Percentiles rank a stretch among this genome's conserved stretches.
Evolutionary conservation across 1,140 invertebrate species (phyloP).

Genomic region (Lepidurus apus): DNA sequence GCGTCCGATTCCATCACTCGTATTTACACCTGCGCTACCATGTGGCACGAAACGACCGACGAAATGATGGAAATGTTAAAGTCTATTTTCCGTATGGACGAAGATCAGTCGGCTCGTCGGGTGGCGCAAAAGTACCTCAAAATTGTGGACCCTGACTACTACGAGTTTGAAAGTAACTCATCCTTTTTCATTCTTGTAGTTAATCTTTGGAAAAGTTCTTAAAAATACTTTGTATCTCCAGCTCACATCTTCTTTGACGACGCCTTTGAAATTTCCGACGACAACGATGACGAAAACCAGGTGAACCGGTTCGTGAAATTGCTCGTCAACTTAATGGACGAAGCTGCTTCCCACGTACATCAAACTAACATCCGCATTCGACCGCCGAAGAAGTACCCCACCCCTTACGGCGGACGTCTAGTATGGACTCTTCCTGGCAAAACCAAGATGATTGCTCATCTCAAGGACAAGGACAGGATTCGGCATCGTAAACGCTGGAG

Average conservation of each 20-base stretch:
- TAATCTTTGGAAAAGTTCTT: neutral
- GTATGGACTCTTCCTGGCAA: constrained; percentile 94
- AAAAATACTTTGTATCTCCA: constrained; percentile 47
- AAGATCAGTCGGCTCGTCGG: constrained; percentile 57
- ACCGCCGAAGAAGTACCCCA: constrained; percentile 85
- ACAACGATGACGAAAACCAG: constrained; percentile 86
- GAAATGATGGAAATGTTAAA: constrained; percentile 61
- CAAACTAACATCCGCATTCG: constrained; percentile 81
- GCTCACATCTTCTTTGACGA: constrained; percentile 99
- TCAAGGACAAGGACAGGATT: constrained; percentile 96
- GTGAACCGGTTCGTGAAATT: constrained; percentile 95
- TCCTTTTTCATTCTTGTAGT: neutral
- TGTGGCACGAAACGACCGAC: constrained; percentile 61
- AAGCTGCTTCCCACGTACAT: constrained; percentile 91
- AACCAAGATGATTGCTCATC: constrained; percentile 94
- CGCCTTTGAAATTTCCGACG: constrained; percentile 92
- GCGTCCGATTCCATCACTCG: constrained; percentile 85
- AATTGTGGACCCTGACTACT: constrained; percentile 60
- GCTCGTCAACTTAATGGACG: constrained; percentile 86
- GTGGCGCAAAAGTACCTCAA: constrained; percentile 58
- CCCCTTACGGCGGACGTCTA: constrained; percentile 91
- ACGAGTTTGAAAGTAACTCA: constrained; percentile 59
- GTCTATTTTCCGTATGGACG: constrained; percentile 57
- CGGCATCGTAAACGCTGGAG: constrained; percentile 92
- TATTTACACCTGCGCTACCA: constrained; percentile 75